Percentiles rank a stretch among this genome's conserved stretches.
Conservation (phyloP, 1,140 invertebrate species). For the Nomia melanderi region DNA sequence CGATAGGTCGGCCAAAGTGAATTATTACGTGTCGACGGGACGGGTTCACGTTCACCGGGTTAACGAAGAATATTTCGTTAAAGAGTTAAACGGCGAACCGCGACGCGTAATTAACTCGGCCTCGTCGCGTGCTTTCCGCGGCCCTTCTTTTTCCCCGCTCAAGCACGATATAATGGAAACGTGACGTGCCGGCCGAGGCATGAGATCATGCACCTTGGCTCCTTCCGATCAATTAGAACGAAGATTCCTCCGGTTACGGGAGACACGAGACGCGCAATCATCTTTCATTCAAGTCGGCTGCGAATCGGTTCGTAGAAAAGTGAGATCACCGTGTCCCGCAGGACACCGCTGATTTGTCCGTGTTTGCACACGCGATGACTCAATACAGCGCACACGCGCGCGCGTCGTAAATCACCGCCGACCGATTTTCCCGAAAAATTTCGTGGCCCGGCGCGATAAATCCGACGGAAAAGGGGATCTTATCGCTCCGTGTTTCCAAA, state of each 20-base stretch:
- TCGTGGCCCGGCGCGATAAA: background rate
- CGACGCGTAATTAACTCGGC: background rate
- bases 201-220: constrained; percentile 62
- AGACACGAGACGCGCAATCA: constrained; percentile 45
- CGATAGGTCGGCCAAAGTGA: background rate
- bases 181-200: constrained; percentile 27
- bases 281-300: constrained; percentile 51
- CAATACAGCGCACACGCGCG: background rate
- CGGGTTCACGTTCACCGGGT: background rate
- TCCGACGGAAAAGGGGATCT: background rate
- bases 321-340: constrained; percentile 53
- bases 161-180: constrained; percentile 26
- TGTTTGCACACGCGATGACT: constrained; percentile 30
- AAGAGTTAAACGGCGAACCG: background rate
- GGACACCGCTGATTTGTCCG: constrained; percentile 8
- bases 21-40: background rate
- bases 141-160: background rate
- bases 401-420: constrained; percentile 2
- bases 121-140: constrained; percentile 1
- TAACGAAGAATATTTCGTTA: constrained; percentile 3
- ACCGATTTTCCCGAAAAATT: constrained; percentile 5
- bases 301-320: constrained; percentile 51
- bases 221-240: constrained; percentile 51
- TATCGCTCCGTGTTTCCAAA: constrained; percentile 4
- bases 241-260: constrained; percentile 47